Base-by-base conservation (phyloP, 1,140 invertebrate genomes). In the Psilanteris sp. region DNA sequence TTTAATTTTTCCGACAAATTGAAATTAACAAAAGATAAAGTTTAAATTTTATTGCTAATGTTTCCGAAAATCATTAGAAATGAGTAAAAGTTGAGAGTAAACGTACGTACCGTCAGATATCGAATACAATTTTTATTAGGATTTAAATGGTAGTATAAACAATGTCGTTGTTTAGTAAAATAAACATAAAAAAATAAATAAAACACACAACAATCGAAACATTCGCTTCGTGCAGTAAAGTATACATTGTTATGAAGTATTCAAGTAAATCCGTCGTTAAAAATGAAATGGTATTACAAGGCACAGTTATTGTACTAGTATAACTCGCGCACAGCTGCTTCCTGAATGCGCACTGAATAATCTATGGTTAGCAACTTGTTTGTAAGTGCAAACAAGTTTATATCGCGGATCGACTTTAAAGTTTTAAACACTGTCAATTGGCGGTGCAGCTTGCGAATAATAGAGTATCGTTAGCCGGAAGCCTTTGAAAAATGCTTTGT, bases 401-500 rank as follows among this genome's bases (percentile, higher is more conserved):
- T 18, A 24, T 34, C 9, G 6, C 18, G n/a, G 24, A 32, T 32
- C 11, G 39, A 34, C 37, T 32, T 27, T n/a, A 36, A 59, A 46
- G 39, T 36, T 50, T 46, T 16, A 36, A 64, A 36, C 31, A 22
- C 26, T 31, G 29, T 46, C 50, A 44, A 55, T 54, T 37, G 9
- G 0, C 20, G 14, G 31, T 20, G 18, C 46, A 31, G 13, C 10
- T 26, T 13, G 4, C 24, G 64, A 59, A 50, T 57, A 68, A 68
- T 68, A 26, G 14, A 6, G 32, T 11, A 32, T 57, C 43, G 52
- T 57, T 70, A 41, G 43, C 16, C 52, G 26, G 54, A 57, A 44
- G 44, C 22, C 43, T 57, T 48, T 41, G 52, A 41, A 50, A 70
- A 70, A 57, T 59, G n/a, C n/a, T n/a, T n/a, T n/a, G n/a, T n/a